These are phyloP conservation scores for Xanthostigma xanthostigma DNA, from an alignment of 2,888 invertebrate genomes.

Conservation along the genomic window DNA sequence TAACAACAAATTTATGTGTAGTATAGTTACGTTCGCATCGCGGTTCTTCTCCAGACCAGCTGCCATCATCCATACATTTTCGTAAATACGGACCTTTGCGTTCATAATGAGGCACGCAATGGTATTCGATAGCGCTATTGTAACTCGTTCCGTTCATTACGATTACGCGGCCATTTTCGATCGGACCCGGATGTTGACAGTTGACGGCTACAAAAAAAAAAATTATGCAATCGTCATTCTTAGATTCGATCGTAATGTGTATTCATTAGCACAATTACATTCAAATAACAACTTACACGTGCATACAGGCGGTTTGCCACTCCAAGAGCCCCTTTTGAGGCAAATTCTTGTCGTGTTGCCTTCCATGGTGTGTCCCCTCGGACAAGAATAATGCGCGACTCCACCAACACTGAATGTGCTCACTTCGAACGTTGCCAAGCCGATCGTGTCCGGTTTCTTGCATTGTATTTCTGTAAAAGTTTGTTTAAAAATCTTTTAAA, in stretches of 20 bases:
- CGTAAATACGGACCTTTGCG: conserved; percentile 68
- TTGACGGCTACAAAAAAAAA: conserved; percentile 51
- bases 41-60: conserved; percentile 80
- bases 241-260: too few relatives aligned
- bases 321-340: conserved; percentile 66
- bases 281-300: conserved; percentile 43
- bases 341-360: conserved; percentile 70
- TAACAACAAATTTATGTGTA: not conserved
- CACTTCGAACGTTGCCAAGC: conserved; percentile 41
- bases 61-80: conserved; percentile 69
- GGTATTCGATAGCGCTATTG: conserved; percentile 76
- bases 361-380: conserved; percentile 62
- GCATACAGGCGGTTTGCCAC: conserved; percentile 61
- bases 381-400: conserved; percentile 65
- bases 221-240: too few relatives aligned
- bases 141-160: conserved; percentile 75
- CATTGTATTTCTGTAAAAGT: conserved; percentile 56
- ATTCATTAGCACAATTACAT: not conserved
- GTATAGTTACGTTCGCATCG: conserved; percentile 50
- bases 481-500: conserved; percentile 7
- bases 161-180: conserved; percentile 76
- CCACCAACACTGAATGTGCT: conserved; percentile 62
- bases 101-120: conserved; percentile 73
- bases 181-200: conserved; percentile 62
- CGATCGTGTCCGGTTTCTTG: conserved; percentile 46